Evolutionary conservation across 1,140 invertebrate species (phyloP).

Genomic region (Aphis gossypii): DNA sequence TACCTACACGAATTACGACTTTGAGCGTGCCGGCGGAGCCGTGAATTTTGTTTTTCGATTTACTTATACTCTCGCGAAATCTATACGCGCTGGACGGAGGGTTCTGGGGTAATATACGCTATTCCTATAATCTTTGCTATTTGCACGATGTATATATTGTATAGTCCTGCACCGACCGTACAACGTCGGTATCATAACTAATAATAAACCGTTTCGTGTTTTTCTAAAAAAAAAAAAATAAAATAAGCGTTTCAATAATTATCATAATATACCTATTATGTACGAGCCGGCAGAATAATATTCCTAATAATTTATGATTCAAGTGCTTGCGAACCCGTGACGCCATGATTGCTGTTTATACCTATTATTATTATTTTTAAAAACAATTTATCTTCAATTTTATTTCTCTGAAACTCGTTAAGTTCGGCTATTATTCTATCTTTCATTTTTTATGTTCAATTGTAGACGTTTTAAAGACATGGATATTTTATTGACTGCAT

Average conservation of each 20-base stretch:
- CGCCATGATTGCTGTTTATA: neutral
- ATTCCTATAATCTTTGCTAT: neutral
- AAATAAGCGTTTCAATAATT: neutral
- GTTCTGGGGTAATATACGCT: too few species aligned
- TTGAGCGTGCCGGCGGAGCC: too few species aligned
- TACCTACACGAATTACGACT: too few species aligned
- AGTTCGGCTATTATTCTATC: neutral
- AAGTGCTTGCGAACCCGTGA: neutral
- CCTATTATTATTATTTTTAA: neutral
- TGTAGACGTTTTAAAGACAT: neutral
- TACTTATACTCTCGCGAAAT: too few species aligned
- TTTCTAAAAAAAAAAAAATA: neutral
- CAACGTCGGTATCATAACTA: neutral
- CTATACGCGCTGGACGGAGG: too few species aligned
- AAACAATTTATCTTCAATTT: neutral
- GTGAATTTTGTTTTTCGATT: too few species aligned
- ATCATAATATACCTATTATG: neutral
- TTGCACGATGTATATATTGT: neutral
- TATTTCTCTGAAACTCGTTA: neutral
- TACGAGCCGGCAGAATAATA: neutral
- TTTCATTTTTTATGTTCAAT: constrained; percentile 12
- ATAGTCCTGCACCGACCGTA: neutral
- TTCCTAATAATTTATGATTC: constrained; percentile 7
- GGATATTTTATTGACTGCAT: neutral
- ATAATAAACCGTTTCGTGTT: neutral